These are phyloP conservation scores for Ciona savignyi DNA, from an alignment of 23 tunicate species.

Conservation along the genomic window DNA sequence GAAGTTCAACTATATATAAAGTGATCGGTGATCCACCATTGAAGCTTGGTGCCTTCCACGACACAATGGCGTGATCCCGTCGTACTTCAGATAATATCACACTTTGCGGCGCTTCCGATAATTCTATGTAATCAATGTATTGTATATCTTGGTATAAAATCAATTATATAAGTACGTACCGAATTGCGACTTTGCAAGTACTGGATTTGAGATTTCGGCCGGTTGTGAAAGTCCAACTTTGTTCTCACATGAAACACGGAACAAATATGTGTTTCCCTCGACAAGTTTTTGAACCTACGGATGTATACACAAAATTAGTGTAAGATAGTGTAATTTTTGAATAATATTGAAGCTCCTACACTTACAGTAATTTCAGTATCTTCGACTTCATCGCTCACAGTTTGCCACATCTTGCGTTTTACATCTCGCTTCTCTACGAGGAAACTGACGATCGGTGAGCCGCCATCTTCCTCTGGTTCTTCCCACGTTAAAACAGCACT, in stretches of 20 bases:
- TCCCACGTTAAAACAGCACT: constrained; percentile 71
- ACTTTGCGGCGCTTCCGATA: constrained; percentile 67
- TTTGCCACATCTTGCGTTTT: constrained; percentile 85
- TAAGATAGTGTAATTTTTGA: no score
- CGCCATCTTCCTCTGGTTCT: constrained; percentile 96
- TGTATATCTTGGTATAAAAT: not conserved
- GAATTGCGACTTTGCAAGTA: constrained; percentile 66
- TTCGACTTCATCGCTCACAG: constrained; percentile 40
- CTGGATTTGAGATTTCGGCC: constrained; percentile 69
- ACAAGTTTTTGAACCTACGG: constrained; percentile 59
- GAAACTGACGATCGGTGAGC: constrained; percentile 61
- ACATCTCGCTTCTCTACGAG: constrained; percentile 74
- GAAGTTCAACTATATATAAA: constrained; percentile 47
- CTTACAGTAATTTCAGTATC: constrained; percentile 64
- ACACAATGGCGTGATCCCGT: constrained; percentile 48
- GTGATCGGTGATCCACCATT: constrained; percentile 85
- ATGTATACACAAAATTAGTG: constrained; percentile 6
- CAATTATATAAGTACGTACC: constrained; percentile 31
- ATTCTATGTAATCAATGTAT: constrained; percentile 10
- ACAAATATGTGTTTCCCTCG: constrained; percentile 56
- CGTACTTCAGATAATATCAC: constrained; percentile 37
- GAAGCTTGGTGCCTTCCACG: constrained; percentile 74
- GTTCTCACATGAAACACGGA: constrained; percentile 85
- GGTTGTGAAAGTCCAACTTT: constrained; percentile 77
- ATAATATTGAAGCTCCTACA: no score